phyloP scores from a whole-genome alignment of 1,140 invertebrate species.

The Drosophila ananassae region DNA sequence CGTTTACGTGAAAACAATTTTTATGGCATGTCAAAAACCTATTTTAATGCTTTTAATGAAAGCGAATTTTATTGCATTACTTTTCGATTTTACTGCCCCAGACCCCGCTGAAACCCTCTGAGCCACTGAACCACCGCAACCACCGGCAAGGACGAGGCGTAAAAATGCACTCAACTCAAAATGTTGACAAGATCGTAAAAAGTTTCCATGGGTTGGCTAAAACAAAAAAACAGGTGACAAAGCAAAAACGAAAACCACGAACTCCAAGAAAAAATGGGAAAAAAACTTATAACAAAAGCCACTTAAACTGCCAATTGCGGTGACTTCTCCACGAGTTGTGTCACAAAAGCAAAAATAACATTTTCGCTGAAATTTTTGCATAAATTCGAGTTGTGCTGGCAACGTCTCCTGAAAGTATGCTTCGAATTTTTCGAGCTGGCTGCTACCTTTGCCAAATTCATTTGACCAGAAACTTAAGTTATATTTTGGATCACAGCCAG shows the following conservation, averaged over 20 bases:
- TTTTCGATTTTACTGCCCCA: conserved; percentile 75
- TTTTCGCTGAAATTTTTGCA: conserved; percentile 71
- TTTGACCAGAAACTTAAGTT: conserved; percentile 84
- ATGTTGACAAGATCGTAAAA: conserved; percentile 80
- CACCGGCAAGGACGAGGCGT: conserved; percentile 41
- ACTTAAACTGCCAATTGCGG: conserved; percentile 77
- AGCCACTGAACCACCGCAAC: neutral
- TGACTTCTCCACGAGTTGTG: conserved; percentile 9
- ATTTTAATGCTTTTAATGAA: conserved; percentile 83
- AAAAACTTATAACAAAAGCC: conserved; percentile 58
- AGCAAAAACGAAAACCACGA: conserved; percentile 49
- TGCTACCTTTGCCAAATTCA: conserved; percentile 83
- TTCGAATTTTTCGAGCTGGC: conserved; percentile 30
- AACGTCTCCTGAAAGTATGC: conserved; percentile 53
- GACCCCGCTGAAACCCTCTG: neutral
- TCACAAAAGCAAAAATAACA: conserved; percentile 41
- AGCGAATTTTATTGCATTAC: conserved; percentile 82
- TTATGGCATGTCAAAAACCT: conserved; percentile 82
- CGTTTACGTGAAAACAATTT: conserved; percentile 80
- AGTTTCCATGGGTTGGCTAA: conserved; percentile 29
- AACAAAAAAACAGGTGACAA: conserved; percentile 70
- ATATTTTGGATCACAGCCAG: conserved; percentile 79
- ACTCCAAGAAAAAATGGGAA: conserved; percentile 24
- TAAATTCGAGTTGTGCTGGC: conserved; percentile 61
- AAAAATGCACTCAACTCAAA: conserved; percentile 79